These are phyloP conservation scores for Oreochromis aureus DNA, from an alignment of 2,113 vertebrate genomes.

Conservation along the genomic window DNA sequence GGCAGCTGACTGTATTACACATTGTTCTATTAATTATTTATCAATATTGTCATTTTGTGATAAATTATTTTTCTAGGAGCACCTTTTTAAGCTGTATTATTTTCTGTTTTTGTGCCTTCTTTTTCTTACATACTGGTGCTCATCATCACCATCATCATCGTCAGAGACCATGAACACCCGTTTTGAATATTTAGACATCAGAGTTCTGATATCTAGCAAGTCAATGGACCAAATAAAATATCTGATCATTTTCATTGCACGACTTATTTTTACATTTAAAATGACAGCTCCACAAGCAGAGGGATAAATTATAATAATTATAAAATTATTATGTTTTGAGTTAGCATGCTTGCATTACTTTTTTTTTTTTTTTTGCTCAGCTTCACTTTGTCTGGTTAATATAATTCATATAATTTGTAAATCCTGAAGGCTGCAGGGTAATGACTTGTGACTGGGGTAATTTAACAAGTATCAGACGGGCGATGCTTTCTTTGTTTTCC, in stretches of 20 bases:
- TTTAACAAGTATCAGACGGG: not conserved
- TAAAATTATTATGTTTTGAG: not conserved
- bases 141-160: not conserved
- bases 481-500: not conserved
- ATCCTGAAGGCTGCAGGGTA: not conserved
- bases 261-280: not conserved
- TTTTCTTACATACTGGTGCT: not conserved
- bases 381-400: not conserved
- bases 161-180: not conserved
- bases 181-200: not conserved
- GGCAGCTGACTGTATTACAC: not conserved
- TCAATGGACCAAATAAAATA: not conserved
- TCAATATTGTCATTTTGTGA: not conserved
- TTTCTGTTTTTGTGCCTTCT: fast-evolving
- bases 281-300: not conserved
- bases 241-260: not conserved
- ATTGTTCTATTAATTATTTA: not conserved
- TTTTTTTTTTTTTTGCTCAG: not conserved
- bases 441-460: not conserved
- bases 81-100: not conserved
- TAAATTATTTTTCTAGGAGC: not conserved
- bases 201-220: not conserved
- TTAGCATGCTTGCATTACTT: not conserved
- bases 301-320: not conserved
- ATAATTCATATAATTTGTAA: not conserved